Percentiles rank a stretch among this genome's conserved stretches.
These are phyloP conservation scores for Numida meleagris DNA, from an alignment of 2,113 vertebrate genomes.

Conservation along the genomic window DNA sequence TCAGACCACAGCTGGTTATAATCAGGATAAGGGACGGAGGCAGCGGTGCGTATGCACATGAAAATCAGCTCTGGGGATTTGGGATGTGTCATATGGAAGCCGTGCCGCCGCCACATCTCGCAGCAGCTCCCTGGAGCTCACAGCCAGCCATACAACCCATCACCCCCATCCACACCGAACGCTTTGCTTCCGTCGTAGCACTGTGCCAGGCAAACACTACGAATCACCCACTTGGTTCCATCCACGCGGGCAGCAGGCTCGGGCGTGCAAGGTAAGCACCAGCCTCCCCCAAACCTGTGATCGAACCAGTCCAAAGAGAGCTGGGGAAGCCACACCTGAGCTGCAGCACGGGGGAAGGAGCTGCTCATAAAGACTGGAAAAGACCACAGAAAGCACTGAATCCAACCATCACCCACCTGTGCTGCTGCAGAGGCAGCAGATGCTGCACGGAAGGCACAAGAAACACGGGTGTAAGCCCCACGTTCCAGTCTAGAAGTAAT, in stretches of 20 bases:
- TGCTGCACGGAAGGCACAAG: rapidly evolving
- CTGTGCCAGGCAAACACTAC: neutral
- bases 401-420: too few species aligned
- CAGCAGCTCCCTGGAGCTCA: neutral
- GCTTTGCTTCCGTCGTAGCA: neutral
- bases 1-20: constrained; percentile 1
- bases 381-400: too few species aligned
- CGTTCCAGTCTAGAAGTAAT: neutral
- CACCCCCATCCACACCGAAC: neutral
- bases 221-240: rapidly evolving
- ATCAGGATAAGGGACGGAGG: neutral
- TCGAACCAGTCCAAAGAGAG: neutral
- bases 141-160: neutral
- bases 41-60: neutral
- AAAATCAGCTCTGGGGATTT: neutral
- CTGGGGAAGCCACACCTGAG: rapidly evolving
- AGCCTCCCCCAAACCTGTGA: neutral
- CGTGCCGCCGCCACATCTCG: neutral
- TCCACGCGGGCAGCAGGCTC: rapidly evolving
- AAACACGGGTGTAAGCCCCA: neutral
- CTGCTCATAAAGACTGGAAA: too few species aligned
- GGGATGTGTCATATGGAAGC: neutral
- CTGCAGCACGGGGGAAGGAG: neutral
- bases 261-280: neutral
- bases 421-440: neutral